Base-by-base conservation (phyloP, 2,797 vertebrate species). In the Oreochromis grahami region DNA sequence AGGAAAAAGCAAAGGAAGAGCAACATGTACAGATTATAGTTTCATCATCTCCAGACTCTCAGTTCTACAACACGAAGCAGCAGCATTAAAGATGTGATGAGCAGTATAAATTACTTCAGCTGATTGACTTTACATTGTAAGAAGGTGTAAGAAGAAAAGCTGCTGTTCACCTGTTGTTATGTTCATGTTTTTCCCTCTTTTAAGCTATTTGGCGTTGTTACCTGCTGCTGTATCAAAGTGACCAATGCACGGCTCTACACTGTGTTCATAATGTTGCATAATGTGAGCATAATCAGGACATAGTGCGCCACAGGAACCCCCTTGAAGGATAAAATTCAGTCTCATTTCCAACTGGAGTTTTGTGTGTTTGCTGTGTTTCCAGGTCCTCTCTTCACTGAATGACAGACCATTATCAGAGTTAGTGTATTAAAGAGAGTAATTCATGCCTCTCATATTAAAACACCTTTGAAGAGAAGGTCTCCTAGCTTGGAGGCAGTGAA, bases 401-500 rank as follows among this genome's bases (percentile, higher is more conserved):
- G 4, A 38, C 45, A 76, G 41, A 55, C 45, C 48, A 55, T 76
- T 84, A 77, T 81, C 48, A 83, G 17, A 58, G 65, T 63, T 45
- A 45, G 3, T 7, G 1, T 9, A 74, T 81, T 63, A 79, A 77
- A 78, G 13, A 58, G 43, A 76, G 34, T 38, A 48, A 45, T 79
- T 83, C n/a, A 45, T 72, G 77, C 65, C 55, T 78, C 34, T 58
- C 24, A 76, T n/a, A 76, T 80, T 51, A 13, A 84, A 79, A 84
- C 55, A 38, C 76, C 89, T 74, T 79, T 74, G 77, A 86, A 87
- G 8, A 80, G 32, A 81, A 81, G 43, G 36, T 77, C 24, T 70
- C 38, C 58, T 34, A 32, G 77, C 56, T 80, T 34, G 43, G 84
- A 52, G 51, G 43, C 12, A 68, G 13, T 4, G 19, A 17, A 55